A percentile compares a stretch with the other conserved stretches of the same genome.
Conservation (phyloP, 2,113 vertebrate species). For the Todiramphus saurophagus region DNA sequence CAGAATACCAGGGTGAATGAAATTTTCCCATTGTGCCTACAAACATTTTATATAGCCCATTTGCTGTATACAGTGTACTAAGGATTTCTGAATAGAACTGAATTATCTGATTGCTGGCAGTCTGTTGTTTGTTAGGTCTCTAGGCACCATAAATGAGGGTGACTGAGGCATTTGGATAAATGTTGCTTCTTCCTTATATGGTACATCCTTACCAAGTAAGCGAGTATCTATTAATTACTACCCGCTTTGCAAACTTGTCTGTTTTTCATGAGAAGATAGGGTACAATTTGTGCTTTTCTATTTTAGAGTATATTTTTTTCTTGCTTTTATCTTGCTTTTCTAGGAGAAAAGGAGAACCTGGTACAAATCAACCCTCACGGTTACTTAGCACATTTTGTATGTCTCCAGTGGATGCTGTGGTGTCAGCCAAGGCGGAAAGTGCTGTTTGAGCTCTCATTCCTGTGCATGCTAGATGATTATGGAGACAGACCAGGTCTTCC, state of each 20-base stretch:
- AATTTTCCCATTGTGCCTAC: background rate
- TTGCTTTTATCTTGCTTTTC: slow-evolving; percentile 6
- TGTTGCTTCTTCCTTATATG: slow-evolving; percentile 28
- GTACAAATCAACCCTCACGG: background rate
- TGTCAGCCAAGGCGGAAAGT: background rate
- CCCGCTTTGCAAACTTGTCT: background rate
- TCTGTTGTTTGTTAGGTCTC: slow-evolving; percentile 62
- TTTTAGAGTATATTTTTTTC: background rate
- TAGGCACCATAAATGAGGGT: slow-evolving; percentile 43
- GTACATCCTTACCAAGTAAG: background rate
- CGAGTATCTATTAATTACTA: slow-evolving; percentile 43
- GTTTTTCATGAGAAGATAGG: background rate
- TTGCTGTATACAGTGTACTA: background rate
- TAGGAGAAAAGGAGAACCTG: background rate
- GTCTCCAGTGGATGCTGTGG: background rate
- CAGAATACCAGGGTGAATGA: background rate
- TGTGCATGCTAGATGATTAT: background rate
- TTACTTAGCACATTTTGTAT: background rate
- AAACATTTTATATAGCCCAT: background rate
- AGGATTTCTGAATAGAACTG: background rate
- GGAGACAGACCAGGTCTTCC: background rate
- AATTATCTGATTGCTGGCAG: background rate
- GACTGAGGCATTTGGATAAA: slow-evolving; percentile 43
- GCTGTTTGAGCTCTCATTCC: background rate
- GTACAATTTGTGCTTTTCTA: background rate